A percentile compares a stretch with the other conserved stretches of the same genome.
phyloP scores from a whole-genome alignment of 2,888 invertebrate genomes.

The Ichneumoninae sp. region DNA sequence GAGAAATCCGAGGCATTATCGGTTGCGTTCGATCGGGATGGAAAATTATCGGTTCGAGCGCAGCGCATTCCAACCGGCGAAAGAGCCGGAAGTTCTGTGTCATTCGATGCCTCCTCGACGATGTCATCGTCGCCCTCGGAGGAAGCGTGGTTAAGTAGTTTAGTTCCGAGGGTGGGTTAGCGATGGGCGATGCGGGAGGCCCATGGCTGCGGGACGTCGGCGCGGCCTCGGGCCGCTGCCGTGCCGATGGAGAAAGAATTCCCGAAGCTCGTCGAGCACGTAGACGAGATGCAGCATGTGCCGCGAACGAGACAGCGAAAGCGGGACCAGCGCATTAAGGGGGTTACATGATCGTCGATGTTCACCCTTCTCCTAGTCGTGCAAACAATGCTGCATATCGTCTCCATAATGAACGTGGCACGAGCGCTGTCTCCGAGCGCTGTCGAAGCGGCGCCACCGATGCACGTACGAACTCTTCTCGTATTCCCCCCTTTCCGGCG shows the following conservation, averaged over 20 bases:
- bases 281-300: conserved; percentile 66
- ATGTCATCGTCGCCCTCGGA: conserved; percentile 40
- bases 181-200: conserved; percentile 72
- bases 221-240: conserved; percentile 40
- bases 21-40: not conserved
- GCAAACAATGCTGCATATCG: conserved; percentile 84
- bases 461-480: conserved; percentile 67
- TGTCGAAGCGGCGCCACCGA: conserved; percentile 51
- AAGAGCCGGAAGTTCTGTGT: conserved; percentile 34
- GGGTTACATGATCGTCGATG: conserved; percentile 74
- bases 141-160: conserved; percentile 76
- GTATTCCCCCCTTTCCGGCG: conserved; percentile 77
- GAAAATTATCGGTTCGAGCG: not conserved
- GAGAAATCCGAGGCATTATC: not conserved
- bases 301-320: conserved; percentile 59
- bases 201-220: conserved; percentile 51
- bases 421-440: conserved; percentile 26
- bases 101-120: conserved; percentile 39
- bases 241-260: conserved; percentile 64
- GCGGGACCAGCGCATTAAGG: conserved; percentile 74
- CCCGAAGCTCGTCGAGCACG: conserved; percentile 67
- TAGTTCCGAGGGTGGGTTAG: conserved; percentile 75
- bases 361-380: conserved; percentile 81
- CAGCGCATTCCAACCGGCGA: too few species aligned
- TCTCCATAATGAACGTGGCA: conserved; percentile 83